These are phyloP conservation scores for Setipinna tenuifilis DNA, from an alignment of 2,797 vertebrate genomes.

Conservation along the genomic window DNA sequence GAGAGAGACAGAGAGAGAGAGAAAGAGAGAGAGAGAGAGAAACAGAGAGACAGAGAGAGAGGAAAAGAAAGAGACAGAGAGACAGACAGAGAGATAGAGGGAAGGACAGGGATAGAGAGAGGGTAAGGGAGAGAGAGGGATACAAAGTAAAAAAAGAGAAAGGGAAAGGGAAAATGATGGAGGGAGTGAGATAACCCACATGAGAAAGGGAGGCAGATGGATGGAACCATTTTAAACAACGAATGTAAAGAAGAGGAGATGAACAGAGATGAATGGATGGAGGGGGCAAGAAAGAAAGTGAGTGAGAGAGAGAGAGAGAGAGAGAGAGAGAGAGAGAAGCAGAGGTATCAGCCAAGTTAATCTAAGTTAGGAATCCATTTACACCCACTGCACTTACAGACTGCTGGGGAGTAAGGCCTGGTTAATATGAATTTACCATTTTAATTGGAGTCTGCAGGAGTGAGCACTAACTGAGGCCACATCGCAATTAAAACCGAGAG, in stretches of 20 bases:
- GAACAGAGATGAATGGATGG: neutral
- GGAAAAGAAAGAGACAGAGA: neutral
- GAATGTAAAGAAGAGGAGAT: neutral
- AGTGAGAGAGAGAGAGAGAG: neutral
- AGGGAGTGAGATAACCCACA: too few relatives aligned
- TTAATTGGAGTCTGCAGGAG: conserved; percentile 15
- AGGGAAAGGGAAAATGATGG: neutral
- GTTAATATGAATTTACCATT: conserved; percentile 21
- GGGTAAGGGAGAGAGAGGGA: neutral
- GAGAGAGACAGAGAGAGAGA: neutral
- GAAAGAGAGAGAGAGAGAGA: neutral
- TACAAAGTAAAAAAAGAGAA: too few relatives aligned
- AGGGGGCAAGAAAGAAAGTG: neutral
- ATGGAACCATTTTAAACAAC: too few relatives aligned
- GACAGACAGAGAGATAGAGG: neutral
- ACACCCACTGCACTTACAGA: neutral
- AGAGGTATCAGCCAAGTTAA: neutral
- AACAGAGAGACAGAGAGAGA: too few relatives aligned
- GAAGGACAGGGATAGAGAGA: too few relatives aligned
- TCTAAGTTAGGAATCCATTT: conserved; percentile 8
- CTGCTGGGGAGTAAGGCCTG: neutral
- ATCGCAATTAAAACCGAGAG: neutral
- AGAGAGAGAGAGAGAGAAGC: neutral
- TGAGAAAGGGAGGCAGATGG: neutral
- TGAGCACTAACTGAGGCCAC: neutral